A percentile compares a stretch with the other conserved stretches of the same genome.
phyloP scores from a whole-genome alignment of 2,888 invertebrate species.

The Rhamnusium bicolor region DNA sequence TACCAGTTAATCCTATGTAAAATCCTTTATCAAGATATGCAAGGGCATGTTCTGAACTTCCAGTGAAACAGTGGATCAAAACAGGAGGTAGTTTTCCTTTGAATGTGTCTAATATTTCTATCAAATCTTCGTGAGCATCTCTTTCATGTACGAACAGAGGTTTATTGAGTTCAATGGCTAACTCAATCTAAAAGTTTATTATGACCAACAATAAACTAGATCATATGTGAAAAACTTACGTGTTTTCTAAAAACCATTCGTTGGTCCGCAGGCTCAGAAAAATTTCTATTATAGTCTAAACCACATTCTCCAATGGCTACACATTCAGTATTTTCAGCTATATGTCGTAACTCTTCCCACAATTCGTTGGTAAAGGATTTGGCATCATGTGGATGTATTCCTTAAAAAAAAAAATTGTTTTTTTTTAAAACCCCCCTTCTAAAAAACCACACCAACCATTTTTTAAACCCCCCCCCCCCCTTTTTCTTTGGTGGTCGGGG shows the following conservation, averaged over 20 bases:
- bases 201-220: not conserved
- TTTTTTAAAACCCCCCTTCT: too few relatives aligned
- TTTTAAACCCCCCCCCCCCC: too few relatives aligned
- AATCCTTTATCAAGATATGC: slow-evolving; percentile 88
- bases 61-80: slow-evolving; percentile 93
- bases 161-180: slow-evolving; percentile 90
- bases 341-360: slow-evolving; percentile 85
- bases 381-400: slow-evolving; percentile 94
- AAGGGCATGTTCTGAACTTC: slow-evolving; percentile 87
- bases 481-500: too few relatives aligned
- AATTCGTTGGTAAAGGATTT: slow-evolving; percentile 85
- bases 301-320: slow-evolving; percentile 96
- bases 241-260: slow-evolving; percentile 90
- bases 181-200: slow-evolving; percentile 76
- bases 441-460: too few relatives aligned
- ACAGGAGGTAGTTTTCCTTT: slow-evolving; percentile 80
- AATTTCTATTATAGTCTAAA: slow-evolving; percentile 94
- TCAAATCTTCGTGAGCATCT: slow-evolving; percentile 90
- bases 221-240: slow-evolving; percentile 69
- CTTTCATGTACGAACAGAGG: slow-evolving; percentile 94
- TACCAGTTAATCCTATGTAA: slow-evolving; percentile 88
- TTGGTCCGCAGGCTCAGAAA: slow-evolving; percentile 92
- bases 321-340: slow-evolving; percentile 89
- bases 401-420: slow-evolving; percentile 70
- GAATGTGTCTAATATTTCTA: slow-evolving; percentile 79